phyloP scores from a whole-genome alignment of 2,113 vertebrate species.

The Platycercus adscitus region DNA sequence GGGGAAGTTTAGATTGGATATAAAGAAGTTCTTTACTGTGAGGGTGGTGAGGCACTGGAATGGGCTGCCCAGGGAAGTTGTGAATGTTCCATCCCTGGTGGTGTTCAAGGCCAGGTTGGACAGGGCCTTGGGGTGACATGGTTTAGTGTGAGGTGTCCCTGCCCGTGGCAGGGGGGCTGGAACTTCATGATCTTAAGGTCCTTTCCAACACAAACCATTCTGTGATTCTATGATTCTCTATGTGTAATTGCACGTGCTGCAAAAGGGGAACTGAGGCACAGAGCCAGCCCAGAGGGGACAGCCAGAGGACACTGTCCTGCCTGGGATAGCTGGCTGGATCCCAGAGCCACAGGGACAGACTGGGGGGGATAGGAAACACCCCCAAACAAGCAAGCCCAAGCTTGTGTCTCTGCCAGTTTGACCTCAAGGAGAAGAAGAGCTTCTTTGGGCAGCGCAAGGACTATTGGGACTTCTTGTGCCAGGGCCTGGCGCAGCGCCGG shows the following conservation, averaged over 20 bases:
- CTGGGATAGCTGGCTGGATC: not conserved
- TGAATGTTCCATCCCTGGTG: too few species aligned
- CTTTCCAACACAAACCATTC: too few species aligned
- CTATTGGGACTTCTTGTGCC: slow-evolving; percentile 80
- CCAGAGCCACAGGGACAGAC: not conserved
- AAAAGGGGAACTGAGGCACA: not conserved
- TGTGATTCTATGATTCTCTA: too few species aligned
- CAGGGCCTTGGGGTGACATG: too few species aligned
- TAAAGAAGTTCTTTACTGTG: too few species aligned
- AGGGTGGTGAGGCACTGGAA: too few species aligned
- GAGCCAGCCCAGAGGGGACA: not conserved
- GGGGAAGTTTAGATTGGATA: too few species aligned
- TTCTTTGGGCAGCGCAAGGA: slow-evolving; percentile 74
- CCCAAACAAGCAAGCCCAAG: not conserved
- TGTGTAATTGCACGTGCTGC: not conserved
- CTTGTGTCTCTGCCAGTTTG: slow-evolving; percentile 64
- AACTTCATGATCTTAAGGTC: too few species aligned
- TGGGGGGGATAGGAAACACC: not conserved
- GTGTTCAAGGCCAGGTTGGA: too few species aligned
- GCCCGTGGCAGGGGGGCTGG: too few species aligned
- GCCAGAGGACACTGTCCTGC: fast-evolving
- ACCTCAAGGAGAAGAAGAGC: slow-evolving; percentile 77
- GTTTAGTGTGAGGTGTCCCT: too few species aligned
- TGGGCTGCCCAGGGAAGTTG: too few species aligned
- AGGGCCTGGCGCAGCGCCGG: slow-evolving; percentile 34